Base-by-base conservation (phyloP, 2,113 vertebrate species). In the Tyto alba region DNA sequence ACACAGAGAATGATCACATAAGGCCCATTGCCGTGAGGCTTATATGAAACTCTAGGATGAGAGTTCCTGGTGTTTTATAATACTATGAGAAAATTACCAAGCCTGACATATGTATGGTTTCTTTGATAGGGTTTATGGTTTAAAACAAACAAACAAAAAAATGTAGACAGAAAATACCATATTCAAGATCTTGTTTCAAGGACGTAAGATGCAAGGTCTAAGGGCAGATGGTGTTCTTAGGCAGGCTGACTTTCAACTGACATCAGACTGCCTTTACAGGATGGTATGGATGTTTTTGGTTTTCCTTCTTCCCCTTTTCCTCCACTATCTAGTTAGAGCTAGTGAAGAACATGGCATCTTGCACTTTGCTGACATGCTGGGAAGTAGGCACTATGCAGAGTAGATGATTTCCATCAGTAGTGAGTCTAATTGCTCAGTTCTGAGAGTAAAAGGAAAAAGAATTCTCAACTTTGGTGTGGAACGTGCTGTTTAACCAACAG, bases 21-120 rank as follows among this genome's bases (percentile, higher is more conserved):
- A 59, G 9, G 13, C 7, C 66, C 0, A 0, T 69, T 77, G 55
- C 29, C 11, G 9, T 0, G 0, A 29, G 38, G 10, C 12, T 73
- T 57, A 23, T 11, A 45, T 30, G 11, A 55, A 78, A 36, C 26
- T 36, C 10, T 43, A 52, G 36, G 25, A 55, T 52, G 16, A 68
- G 18, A 16, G 6, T 26, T 62, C 59, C 59, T 25, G 7, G 0
- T 3, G 10, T 48, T 73, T 53, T 40, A 36, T 40, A 41, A n/a
- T 20, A 5, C 9, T 69, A 2, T 40, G 18, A 62, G 36, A 83
- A 67, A 48, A 21, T 29, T 30, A 11, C 36, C 41, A 69, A 57
- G n/a, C 36, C 25, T 87, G 27, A 6, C 5, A 26, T 50, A 10
- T 53, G 45, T 26, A 26, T 26, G 10, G 13, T 67, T 88, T 71